Base-by-base conservation (phyloP, 2,113 vertebrate genomes). In the Bos javanicus region DNA sequence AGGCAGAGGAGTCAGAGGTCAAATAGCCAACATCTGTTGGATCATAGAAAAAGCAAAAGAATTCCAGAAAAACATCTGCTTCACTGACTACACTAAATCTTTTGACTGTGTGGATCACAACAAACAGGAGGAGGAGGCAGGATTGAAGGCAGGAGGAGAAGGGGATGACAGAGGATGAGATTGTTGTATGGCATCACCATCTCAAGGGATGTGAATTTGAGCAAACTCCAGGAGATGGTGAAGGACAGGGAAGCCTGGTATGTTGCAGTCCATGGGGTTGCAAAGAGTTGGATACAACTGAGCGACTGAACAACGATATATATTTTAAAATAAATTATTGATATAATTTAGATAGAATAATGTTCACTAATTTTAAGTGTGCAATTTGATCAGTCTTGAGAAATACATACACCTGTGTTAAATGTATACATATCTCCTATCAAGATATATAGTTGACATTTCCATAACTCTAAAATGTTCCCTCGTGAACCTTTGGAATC, bases 281-380 rank as follows among this genome's bases (percentile, higher is more conserved):
- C 67, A 74, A 74, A 74, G 67, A 74, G 67, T 74, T 74, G 36
- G 67, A 39, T 39, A 74, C 64, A 71, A 36, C 64, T 71, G 64
- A 71, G 64, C 19, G 9, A 71, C n/a, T 71, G 17, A 71, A 71
- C 64, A 71, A 36, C 21, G n/a, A 71, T 71, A 57, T n/a, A 84
- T 83, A 60, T 87, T 93, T 60, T 39, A 39, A 76, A 92, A 50
- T 9, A 30, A 93, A 85, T 76, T 86, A 81, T 86, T 92, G 59
- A 74, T 64, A 56, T 83, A 78, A 89, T 81, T 96, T 97, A 71
- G 33, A 64, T 59, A 67, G 30, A 95, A 67, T 86, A 87, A 86
- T 74, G 9, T 67, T 90, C 28, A 76, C 33, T 74, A 57, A 71
- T 85, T 91, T 89, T 86, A 94, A 97, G 23, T 36, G 43, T 85